These are phyloP conservation scores for Numenius phaeopus DNA, from an alignment of 2,797 vertebrate species.

Conservation along the genomic window DNA sequence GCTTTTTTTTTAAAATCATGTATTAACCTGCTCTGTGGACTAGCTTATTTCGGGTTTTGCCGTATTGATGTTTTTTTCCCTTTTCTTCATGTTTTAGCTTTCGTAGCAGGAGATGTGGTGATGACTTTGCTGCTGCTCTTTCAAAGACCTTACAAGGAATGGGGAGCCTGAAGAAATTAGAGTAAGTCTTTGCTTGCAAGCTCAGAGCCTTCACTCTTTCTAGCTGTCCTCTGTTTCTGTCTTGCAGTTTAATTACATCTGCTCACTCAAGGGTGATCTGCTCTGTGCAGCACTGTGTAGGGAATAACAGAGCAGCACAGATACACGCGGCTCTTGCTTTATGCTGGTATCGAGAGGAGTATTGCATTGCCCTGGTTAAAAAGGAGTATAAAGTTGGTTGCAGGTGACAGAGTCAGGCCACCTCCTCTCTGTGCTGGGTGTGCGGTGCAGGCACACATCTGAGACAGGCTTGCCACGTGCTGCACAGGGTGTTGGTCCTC, in stretches of 20 bases:
- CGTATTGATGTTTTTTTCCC: neutral
- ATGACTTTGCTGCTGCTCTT: slow-evolving; percentile 88
- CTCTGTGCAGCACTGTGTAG: neutral
- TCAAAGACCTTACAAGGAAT: slow-evolving; percentile 81
- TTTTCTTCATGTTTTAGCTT: slow-evolving; percentile 81
- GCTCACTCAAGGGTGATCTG: neutral
- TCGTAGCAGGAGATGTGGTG: slow-evolving; percentile 85
- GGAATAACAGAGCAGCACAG: neutral
- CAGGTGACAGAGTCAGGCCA: neutral
- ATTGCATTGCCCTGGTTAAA: neutral
- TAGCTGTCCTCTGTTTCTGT: neutral
- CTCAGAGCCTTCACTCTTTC: neutral
- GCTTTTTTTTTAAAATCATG: rapidly evolving
- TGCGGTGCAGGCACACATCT: rapidly evolving
- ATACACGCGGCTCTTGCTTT: rapidly evolving
- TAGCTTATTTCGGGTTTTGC: neutral
- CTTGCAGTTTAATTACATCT: neutral
- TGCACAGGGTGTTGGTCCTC: neutral
- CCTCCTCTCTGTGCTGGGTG: neutral
- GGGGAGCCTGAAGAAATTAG: slow-evolving; percentile 81
- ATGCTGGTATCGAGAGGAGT: neutral
- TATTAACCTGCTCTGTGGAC: neutral
- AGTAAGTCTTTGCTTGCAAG: slow-evolving; percentile 79
- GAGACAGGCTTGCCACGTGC: rapidly evolving
- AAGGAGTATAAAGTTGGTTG: neutral